Evolutionary conservation across 2,888 invertebrate species (phyloP), one percentile per base, ranked within the genome.

Genomic region (Hydriomena furcata): DNA sequence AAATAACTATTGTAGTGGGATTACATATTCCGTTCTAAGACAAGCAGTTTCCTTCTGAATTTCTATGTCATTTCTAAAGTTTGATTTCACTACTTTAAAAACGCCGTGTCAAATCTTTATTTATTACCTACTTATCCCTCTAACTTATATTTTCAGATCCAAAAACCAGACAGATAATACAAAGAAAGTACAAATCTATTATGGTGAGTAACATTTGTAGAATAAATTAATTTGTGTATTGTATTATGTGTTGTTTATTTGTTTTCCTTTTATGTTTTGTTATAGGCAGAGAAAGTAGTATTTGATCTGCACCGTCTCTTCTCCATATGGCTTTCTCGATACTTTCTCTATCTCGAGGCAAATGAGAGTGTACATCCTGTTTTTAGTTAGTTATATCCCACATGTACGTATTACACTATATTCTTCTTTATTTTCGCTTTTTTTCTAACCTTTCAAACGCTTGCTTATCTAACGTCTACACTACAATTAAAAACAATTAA

Each of bases 101-200:
- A n/a, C n/a, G n/a, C n/a, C n/a, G n/a, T n/a, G n/a, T n/a, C n/a
- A n/a, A n/a, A n/a, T n/a, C n/a, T n/a, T n/a, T n/a, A n/a, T n/a
- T n/a, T n/a, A n/a, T n/a, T 34, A 7, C 21, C 8, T 21, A 20
- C 11, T 30, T 1, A 41, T 11, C 4, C 7, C 23, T 4, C 23
- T 20, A 7, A 3, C 1, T 13, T 17, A 37, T 40, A 38, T 13
- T 28, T 58, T 94, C 92, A 99, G 99, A 99, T 95, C 98, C 98
- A 61, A 98, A 99, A 92, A 98, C 97, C 66, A 93, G 98, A 77
- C 97, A 99, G 92, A 95, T 99, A 68, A 95, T 97, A 76, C 98
- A 98, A 89, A 93, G 99, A 79, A 97, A 96, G 91, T 99, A 98
- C 92, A 98, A 97, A 91, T 99, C 99, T 43, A 95, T 96, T 70